Conservation (phyloP, 2,113 vertebrate genomes). For the Neotoma lepida region DNA sequence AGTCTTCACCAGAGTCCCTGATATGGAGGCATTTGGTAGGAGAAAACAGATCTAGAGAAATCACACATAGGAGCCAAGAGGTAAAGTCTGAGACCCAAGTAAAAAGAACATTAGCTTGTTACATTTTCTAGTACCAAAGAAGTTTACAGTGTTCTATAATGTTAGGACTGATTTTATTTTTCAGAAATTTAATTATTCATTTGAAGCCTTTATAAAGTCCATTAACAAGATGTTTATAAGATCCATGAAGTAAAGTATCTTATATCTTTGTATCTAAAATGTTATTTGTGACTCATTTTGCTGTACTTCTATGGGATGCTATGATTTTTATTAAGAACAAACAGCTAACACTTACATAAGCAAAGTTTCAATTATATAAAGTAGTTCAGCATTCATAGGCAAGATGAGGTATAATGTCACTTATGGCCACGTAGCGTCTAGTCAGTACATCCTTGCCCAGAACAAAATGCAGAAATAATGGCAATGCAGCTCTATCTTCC, state of each 20-base stretch:
- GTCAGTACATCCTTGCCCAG: slow-evolving; percentile 12
- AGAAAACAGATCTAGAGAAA: neutral
- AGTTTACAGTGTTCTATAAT: neutral
- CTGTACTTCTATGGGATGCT: neutral
- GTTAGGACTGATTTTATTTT: slow-evolving; percentile 43
- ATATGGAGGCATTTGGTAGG: neutral
- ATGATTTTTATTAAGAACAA: slow-evolving; percentile 46
- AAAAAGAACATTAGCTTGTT: neutral
- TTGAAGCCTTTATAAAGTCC: slow-evolving; percentile 35
- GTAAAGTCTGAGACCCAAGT: neutral
- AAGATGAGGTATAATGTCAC: slow-evolving; percentile 26
- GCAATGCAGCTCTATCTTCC: neutral
- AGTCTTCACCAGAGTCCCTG: neutral
- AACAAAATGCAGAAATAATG: slow-evolving; percentile 34
- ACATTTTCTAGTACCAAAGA: slow-evolving; percentile 40
- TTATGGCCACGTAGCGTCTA: neutral
- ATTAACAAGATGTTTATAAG: slow-evolving; percentile 53
- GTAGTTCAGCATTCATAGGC: slow-evolving; percentile 20
- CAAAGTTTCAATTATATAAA: slow-evolving; percentile 27
- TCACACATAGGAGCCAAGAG: neutral
- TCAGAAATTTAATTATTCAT: slow-evolving; percentile 43
- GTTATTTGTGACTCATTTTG: slow-evolving; percentile 51
- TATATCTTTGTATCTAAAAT: slow-evolving; percentile 42
- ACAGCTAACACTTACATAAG: slow-evolving; percentile 31
- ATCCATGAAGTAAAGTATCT: slow-evolving; percentile 11